Conservation (phyloP, 2,888 invertebrate genomes). For the Malachius bipustulatus region DNA sequence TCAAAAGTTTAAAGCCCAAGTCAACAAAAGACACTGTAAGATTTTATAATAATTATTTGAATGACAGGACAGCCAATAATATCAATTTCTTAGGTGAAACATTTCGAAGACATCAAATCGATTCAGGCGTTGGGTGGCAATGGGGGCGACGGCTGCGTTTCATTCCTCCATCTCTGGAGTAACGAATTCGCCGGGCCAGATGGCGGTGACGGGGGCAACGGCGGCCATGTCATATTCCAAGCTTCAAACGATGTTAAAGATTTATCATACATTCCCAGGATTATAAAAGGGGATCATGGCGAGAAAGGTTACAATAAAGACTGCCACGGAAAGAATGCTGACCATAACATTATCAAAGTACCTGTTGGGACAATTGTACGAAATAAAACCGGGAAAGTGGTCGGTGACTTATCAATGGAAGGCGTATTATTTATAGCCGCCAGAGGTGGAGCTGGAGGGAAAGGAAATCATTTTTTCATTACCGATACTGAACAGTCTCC, state of each 20-base stretch:
- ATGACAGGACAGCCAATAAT: conserved; percentile 4
- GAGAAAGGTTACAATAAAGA: conserved; percentile 61
- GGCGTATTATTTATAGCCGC: conserved; percentile 84
- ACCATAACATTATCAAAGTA: conserved; percentile 59
- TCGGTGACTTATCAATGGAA: conserved; percentile 54
- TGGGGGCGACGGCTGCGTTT: conserved; percentile 88
- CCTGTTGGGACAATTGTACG: conserved; percentile 73
- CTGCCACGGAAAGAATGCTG: conserved; percentile 71
- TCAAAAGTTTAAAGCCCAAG: conserved; percentile 39
- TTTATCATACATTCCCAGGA: conserved; percentile 50
- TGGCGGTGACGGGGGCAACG: conserved; percentile 94
- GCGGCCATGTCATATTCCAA: conserved; percentile 85
- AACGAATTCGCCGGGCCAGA: conserved; percentile 90
- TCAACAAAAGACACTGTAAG: conserved; percentile 36
- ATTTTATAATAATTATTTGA: conserved; percentile 20
- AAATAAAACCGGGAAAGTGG: conserved; percentile 41
- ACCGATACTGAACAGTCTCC: conserved; percentile 70
- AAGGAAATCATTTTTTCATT: conserved; percentile 87
- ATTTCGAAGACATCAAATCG: conserved; percentile 59
- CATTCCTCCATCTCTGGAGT: conserved; percentile 68
- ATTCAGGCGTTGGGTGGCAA: conserved; percentile 66
- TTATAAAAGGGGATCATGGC: conserved; percentile 55
- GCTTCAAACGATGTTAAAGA: conserved; percentile 57
- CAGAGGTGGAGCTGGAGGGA: conserved; percentile 90
- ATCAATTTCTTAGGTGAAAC: conserved; percentile 24